A percentile compares a stretch with the other conserved stretches of the same genome.
These are phyloP conservation scores for Phrynocephalus forsythii DNA, from an alignment of 2,797 vertebrate genomes.

Conservation along the genomic window DNA sequence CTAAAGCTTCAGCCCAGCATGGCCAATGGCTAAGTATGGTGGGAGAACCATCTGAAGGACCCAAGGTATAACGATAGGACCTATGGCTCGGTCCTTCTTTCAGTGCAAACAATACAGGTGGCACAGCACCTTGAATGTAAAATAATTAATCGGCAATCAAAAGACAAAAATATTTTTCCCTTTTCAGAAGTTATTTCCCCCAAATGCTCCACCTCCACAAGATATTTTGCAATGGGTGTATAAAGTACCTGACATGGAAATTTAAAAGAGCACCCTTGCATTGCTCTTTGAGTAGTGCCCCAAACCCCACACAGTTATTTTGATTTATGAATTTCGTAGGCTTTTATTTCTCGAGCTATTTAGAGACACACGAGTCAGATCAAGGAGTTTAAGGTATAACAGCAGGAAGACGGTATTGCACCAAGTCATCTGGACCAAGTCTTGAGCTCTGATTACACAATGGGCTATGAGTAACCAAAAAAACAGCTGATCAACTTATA, in stretches of 20 bases:
- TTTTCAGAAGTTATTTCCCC: neutral
- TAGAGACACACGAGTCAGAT: neutral
- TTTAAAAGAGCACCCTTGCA: neutral
- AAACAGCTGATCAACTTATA: neutral
- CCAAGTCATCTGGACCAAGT: neutral
- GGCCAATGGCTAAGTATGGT: no score
- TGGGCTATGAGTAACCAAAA: neutral
- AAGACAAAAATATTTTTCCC: neutral
- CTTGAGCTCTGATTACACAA: neutral
- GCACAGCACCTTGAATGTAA: neutral
- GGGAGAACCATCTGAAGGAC: no score
- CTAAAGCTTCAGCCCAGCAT: no score
- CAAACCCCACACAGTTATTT: neutral
- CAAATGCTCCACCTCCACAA: neutral
- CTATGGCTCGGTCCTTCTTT: neutral
- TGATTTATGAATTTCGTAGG: no score
- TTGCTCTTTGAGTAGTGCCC: neutral
- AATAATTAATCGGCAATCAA: neutral
- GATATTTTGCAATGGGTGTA: neutral
- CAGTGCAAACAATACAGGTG: neutral
- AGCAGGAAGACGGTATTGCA: no score
- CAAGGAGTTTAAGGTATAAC: neutral
- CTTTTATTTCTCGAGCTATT: no score
- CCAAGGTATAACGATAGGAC: no score
- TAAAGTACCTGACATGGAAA: neutral